Evolutionary conservation across 2,113 vertebrate genomes (phyloP).

Genomic region (Romanogobio albipinnatus): DNA sequence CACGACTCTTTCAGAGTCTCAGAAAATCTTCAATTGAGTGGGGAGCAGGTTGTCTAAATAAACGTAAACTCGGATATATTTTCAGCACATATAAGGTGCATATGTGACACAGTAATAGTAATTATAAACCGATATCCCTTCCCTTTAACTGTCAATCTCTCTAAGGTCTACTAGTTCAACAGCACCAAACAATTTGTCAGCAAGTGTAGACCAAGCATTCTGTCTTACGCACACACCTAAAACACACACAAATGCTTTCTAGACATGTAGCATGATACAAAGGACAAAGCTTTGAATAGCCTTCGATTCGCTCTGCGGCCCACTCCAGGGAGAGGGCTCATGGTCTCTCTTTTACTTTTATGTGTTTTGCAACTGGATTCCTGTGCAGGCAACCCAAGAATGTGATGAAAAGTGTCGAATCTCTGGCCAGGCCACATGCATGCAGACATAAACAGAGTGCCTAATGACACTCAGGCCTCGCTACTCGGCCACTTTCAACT

Average conservation of each 20-base stretch:
- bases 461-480: slow-evolving; percentile 78
- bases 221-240: slow-evolving; percentile 15
- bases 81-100: not conserved
- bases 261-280: slow-evolving; percentile 25
- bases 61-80: not conserved
- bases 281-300: slow-evolving; percentile 45
- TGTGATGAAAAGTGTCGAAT: slow-evolving; percentile 69
- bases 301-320: slow-evolving; percentile 45
- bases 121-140: not conserved
- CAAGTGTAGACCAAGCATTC: slow-evolving; percentile 1
- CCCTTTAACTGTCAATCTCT: slow-evolving; percentile 17
- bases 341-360: slow-evolving; percentile 42
- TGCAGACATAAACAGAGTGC: slow-evolving; percentile 79
- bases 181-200: slow-evolving; percentile 21
- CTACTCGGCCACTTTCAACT: slow-evolving; percentile 56
- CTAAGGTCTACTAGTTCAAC: slow-evolving; percentile 23
- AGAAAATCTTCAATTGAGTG: not conserved
- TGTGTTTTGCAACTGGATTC: slow-evolving; percentile 61
- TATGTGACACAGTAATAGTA: not conserved
- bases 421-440: slow-evolving; percentile 77
- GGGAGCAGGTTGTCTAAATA: not conserved
- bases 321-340: slow-evolving; percentile 34
- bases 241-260: slow-evolving; percentile 18
- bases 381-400: slow-evolving; percentile 67
- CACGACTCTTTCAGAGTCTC: too few relatives aligned